Percentiles rank a stretch among this genome's conserved stretches.
phyloP scores from a whole-genome alignment of 2,888 invertebrate genomes.

The Thyatira batis region DNA sequence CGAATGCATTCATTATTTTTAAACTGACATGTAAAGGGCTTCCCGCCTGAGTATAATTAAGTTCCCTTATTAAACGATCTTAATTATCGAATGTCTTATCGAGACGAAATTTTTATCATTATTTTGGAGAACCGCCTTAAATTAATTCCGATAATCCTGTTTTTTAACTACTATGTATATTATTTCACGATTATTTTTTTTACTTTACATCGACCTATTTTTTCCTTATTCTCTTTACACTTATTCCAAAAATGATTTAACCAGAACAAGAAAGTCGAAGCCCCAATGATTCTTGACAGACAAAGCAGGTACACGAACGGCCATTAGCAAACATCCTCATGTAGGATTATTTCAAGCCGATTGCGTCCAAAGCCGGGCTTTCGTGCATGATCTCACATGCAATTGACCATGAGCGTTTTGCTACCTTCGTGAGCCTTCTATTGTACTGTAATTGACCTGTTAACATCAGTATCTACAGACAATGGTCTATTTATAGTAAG shows the following conservation, averaged over 20 bases:
- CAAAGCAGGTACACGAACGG: background rate
- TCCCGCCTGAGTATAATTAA: no score
- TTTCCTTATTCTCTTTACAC: background rate
- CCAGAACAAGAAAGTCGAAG: background rate
- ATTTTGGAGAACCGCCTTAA: no score
- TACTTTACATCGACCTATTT: no score
- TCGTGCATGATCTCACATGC: conserved; percentile 5
- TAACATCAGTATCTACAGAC: background rate
- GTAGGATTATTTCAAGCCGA: background rate
- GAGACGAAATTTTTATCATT: no score
- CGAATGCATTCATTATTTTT: background rate
- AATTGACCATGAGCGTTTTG: background rate
- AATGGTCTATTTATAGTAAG: background rate
- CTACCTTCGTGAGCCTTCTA: background rate
- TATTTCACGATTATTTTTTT: no score
- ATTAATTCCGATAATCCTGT: no score
- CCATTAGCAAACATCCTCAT: conserved; percentile 1
- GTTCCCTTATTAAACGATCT: no score
- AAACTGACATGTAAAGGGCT: no score
- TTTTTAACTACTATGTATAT: no score
- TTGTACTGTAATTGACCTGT: background rate
- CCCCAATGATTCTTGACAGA: background rate
- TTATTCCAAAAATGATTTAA: background rate
- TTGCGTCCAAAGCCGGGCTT: conserved; percentile 1
- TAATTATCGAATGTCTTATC: no score